phyloP scores from a whole-genome alignment of 2,888 invertebrate species.

The Drepana falcataria region DNA sequence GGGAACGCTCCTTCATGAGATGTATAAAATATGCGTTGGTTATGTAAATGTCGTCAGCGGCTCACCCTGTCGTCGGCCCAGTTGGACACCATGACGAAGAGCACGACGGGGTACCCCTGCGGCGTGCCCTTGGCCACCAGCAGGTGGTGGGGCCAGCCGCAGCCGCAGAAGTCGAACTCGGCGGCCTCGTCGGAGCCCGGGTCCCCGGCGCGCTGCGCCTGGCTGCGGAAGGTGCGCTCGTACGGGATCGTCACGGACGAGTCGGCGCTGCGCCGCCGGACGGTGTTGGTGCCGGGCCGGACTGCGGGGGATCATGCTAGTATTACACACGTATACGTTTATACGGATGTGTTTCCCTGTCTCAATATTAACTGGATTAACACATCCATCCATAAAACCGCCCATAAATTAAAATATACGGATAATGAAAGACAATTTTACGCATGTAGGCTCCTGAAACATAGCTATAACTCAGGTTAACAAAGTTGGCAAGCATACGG shows the following conservation, averaged over 20 bases:
- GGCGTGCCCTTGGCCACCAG: conserved; percentile 84
- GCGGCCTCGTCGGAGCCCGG: conserved; percentile 64
- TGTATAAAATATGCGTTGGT: too few relatives aligned
- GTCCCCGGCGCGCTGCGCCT: conserved; percentile 79
- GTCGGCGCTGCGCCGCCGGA: conserved; percentile 82
- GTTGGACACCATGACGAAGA: conserved; percentile 89
- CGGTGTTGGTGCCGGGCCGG: conserved; percentile 81
- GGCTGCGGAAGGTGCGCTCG: conserved; percentile 88
- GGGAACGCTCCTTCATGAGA: too few relatives aligned
- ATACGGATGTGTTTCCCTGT: too few relatives aligned
- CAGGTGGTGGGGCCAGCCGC: conserved; percentile 93
- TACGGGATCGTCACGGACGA: conserved; percentile 91
- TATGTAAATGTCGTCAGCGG: not conserved
- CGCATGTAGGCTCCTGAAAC: too few relatives aligned
- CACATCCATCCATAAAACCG: too few relatives aligned
- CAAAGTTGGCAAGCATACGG: too few relatives aligned
- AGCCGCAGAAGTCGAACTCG: conserved; percentile 90
- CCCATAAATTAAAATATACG: too few relatives aligned
- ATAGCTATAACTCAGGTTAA: too few relatives aligned
- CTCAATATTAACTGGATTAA: too few relatives aligned
- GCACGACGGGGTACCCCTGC: conserved; percentile 81
- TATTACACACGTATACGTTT: too few relatives aligned
- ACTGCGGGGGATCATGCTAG: conserved; percentile 58
- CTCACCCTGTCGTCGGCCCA: conserved; percentile 82
- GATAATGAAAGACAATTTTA: too few relatives aligned